Percentiles rank a stretch among this genome's conserved stretches.
Evolutionary conservation across 2,113 vertebrate species (phyloP).

Genomic region (Tricholaema leucomelas): DNA sequence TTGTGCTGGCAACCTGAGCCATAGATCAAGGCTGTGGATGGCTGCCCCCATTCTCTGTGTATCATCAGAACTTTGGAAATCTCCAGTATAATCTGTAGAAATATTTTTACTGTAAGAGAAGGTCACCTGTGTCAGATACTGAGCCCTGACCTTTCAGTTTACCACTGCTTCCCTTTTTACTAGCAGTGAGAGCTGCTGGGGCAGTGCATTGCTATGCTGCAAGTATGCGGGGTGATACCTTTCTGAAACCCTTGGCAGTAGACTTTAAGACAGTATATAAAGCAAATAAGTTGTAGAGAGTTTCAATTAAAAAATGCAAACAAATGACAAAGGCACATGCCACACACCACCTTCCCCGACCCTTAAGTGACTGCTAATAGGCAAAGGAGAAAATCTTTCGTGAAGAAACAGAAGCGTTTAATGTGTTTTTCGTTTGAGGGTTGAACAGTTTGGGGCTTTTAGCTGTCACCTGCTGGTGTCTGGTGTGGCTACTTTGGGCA

Average conservation of each 20-base stretch:
- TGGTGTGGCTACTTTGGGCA: neutral
- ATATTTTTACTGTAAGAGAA: rapidly evolving
- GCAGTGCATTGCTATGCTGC: neutral
- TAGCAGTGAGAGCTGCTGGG: neutral
- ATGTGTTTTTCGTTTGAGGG: neutral
- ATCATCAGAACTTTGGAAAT: neutral
- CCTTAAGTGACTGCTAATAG: neutral
- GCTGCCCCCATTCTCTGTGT: neutral
- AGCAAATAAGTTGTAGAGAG: neutral
- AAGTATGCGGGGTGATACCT: neutral
- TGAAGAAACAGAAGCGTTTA: neutral
- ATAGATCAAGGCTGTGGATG: neutral
- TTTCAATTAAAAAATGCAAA: neutral
- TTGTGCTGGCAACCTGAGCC: neutral
- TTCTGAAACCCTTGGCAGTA: neutral
- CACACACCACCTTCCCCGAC: no score
- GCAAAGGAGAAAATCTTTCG: neutral
- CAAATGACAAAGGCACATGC: neutral
- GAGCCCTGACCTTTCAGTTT: neutral
- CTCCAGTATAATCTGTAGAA: neutral
- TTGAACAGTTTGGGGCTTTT: neutral
- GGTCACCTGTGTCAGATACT: neutral
- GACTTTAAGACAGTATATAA: neutral
- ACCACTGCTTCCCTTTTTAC: neutral
- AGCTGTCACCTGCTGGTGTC: rapidly evolving